Conservation (phyloP, 2,888 invertebrate species). For the Cotesia congregata region DNA sequence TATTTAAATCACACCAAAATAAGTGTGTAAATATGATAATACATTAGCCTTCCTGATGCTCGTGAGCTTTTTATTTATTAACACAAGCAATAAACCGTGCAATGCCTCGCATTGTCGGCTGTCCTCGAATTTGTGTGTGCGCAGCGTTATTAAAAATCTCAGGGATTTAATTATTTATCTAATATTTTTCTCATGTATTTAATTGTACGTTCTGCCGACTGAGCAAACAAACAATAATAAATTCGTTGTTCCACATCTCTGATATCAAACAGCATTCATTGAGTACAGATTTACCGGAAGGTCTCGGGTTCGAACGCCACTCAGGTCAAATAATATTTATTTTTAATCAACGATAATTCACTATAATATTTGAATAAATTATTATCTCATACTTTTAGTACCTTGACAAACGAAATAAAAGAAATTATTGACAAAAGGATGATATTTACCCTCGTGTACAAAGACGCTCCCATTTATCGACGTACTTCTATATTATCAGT, state of each 20-base stretch:
- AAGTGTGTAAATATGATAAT: neutral
- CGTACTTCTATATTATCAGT: constrained; percentile 2
- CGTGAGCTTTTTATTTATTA: constrained; percentile 41
- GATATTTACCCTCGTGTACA: constrained; percentile 32
- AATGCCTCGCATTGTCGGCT: constrained; percentile 37
- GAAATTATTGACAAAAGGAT: constrained; percentile 26
- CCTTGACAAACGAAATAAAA: constrained; percentile 19
- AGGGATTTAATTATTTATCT: neutral
- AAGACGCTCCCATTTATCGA: constrained; percentile 47
- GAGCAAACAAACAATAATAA: too few species aligned
- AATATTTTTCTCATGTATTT: neutral
- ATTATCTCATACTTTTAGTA: constrained; percentile 22
- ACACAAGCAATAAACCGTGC: constrained; percentile 45
- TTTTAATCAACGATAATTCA: neutral
- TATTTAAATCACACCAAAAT: neutral
- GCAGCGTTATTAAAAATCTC: constrained; percentile 16
- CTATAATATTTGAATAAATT: neutral
- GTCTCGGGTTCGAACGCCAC: too few species aligned
- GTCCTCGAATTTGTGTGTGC: constrained; percentile 31
- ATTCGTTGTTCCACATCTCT: too few species aligned
- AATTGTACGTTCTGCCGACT: neutral
- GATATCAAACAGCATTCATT: too few species aligned
- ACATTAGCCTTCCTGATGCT: constrained; percentile 9
- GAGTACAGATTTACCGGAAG: too few species aligned
- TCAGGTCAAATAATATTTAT: too few species aligned